Evolutionary conservation across 1,140 invertebrate species (phyloP).

Genomic region (Drosophila leontia): DNA sequence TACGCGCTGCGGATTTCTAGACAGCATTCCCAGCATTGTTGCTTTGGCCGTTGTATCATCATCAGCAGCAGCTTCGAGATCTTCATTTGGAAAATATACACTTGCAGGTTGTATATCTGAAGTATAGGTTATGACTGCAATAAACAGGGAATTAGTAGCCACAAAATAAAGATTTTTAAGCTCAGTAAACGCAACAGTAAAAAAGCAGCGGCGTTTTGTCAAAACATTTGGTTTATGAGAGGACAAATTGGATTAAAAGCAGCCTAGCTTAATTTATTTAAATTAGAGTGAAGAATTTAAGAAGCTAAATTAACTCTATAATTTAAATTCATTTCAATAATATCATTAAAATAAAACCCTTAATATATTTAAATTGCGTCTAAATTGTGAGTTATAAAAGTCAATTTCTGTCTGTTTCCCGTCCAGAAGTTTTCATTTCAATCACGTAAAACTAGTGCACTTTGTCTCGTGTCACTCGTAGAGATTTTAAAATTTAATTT

Average conservation of each 20-base stretch:
- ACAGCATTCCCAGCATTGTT: constrained; percentile 77
- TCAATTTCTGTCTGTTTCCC: not conserved
- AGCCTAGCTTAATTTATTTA: not conserved
- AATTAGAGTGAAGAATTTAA: not conserved
- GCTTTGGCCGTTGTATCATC: constrained; percentile 57
- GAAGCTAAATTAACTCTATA: not conserved
- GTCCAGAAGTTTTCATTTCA: constrained; percentile 10
- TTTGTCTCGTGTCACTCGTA: constrained; percentile 30
- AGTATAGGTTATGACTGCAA: constrained; percentile 2
- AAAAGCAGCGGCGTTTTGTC: not conserved
- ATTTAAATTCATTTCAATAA: not conserved
- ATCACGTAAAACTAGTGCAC: constrained; percentile 18
- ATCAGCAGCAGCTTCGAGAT: constrained; percentile 5
- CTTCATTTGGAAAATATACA: constrained; percentile 1
- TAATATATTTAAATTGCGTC: not conserved
- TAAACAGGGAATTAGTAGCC: constrained; percentile 17
- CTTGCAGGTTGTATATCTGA: constrained; percentile 9
- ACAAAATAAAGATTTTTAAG: constrained; percentile 10
- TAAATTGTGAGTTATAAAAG: not conserved
- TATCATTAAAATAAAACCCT: not conserved
- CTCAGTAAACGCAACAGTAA: not conserved
- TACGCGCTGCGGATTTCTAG: constrained; percentile 70
- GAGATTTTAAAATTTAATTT: constrained; percentile 64
- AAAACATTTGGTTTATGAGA: not conserved
- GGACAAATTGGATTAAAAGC: not conserved